These are phyloP conservation scores for Helleia helle DNA, from an alignment of 2,888 invertebrate genomes.

Conservation along the genomic window DNA sequence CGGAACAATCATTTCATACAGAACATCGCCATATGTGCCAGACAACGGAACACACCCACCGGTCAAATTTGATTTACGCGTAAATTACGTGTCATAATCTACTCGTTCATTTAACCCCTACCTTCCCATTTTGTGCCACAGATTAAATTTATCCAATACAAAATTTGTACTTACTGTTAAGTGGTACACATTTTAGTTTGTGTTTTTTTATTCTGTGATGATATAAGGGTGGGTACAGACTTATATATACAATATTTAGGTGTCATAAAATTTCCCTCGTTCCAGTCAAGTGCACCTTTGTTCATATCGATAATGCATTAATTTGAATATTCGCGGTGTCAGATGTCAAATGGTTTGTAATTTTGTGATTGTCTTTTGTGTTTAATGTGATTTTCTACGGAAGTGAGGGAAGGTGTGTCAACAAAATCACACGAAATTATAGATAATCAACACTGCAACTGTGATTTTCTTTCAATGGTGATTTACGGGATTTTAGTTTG, in stretches of 20 bases:
- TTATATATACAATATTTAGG: slow-evolving; percentile 32
- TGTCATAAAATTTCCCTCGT: slow-evolving; percentile 52
- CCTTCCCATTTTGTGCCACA: slow-evolving; percentile 29
- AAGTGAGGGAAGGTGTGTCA: slow-evolving; percentile 28
- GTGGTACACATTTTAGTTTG: background rate
- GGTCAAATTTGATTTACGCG: slow-evolving; percentile 74
- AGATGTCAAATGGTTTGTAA: slow-evolving; percentile 73
- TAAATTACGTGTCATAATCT: slow-evolving; percentile 72
- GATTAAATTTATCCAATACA: slow-evolving; percentile 23
- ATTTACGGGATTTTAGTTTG: background rate
- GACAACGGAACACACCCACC: slow-evolving; percentile 63
- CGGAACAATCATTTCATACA: slow-evolving; percentile 43
- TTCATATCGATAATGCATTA: slow-evolving; percentile 70
- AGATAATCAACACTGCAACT: slow-evolving; percentile 14
- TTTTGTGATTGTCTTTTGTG: slow-evolving; percentile 56
- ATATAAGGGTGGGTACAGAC: slow-evolving; percentile 23
- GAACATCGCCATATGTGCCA: slow-evolving; percentile 66
- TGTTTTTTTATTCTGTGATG: slow-evolving; percentile 29
- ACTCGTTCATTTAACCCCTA: slow-evolving; percentile 37
- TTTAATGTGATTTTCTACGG: slow-evolving; percentile 49
- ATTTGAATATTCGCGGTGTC: slow-evolving; percentile 74
- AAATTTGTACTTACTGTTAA: slow-evolving; percentile 11
- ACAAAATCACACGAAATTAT: slow-evolving; percentile 18
- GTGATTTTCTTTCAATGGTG: slow-evolving; percentile 7
- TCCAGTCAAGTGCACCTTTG: slow-evolving; percentile 60